Conservation (phyloP, 2,888 invertebrate genomes). For the Linyphia triangularis region DNA sequence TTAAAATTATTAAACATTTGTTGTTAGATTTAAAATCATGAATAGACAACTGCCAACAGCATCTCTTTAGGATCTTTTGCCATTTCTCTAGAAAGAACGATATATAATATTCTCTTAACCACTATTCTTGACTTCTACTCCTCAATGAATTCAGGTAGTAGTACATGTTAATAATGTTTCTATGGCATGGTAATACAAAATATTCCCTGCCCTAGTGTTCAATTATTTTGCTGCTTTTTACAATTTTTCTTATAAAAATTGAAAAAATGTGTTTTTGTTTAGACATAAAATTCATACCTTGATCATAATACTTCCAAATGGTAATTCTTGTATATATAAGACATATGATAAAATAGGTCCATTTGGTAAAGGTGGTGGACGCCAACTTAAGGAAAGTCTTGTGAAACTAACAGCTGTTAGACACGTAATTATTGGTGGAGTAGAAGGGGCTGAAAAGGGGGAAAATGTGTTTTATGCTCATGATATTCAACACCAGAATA, state of each 20-base stretch:
- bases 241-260: too few species aligned
- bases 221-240: too few species aligned
- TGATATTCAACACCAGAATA: too few species aligned
- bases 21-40: background rate
- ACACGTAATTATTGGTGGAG: slow-evolving; percentile 85
- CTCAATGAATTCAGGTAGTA: too few species aligned
- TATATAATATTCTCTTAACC: background rate
- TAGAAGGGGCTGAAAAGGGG: slow-evolving; percentile 86
- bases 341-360: slow-evolving; percentile 93
- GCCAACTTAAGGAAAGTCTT: slow-evolving; percentile 92
- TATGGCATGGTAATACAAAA: too few species aligned
- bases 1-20: background rate
- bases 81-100: background rate
- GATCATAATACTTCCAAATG: slow-evolving; percentile 84
- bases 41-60: background rate
- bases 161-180: too few species aligned
- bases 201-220: too few species aligned
- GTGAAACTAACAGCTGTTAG: slow-evolving; percentile 86
- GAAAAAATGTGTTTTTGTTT: background rate
- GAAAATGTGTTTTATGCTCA: too few species aligned
- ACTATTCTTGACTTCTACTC: background rate
- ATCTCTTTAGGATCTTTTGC: background rate
- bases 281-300: slow-evolving; percentile 83
- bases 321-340: slow-evolving; percentile 85
- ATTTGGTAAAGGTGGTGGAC: slow-evolving; percentile 91